phyloP scores from a whole-genome alignment of 2,797 vertebrate species.

The Perodicticus potto region DNA sequence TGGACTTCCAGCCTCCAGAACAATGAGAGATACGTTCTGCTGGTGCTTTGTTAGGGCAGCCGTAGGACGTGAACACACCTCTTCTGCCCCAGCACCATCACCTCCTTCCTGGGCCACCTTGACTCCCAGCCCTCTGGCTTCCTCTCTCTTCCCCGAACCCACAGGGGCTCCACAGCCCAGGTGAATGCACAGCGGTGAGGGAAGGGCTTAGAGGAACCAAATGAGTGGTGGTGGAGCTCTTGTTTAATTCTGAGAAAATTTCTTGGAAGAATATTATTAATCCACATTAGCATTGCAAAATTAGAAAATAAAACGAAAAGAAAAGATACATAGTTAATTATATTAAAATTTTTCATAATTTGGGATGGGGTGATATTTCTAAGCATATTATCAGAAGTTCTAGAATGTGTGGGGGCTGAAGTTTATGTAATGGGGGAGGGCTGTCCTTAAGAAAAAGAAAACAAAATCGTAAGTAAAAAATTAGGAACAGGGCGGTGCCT shows the following conservation, averaged over 20 bases:
- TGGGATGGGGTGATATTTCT: background rate
- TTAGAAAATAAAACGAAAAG: constrained; percentile 4
- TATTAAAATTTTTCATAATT: background rate
- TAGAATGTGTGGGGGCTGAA: background rate
- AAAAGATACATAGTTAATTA: background rate
- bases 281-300: background rate
- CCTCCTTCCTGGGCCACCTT: too few relatives aligned
- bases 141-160: background rate
- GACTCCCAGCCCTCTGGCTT: background rate
- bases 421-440: background rate
- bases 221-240: background rate
- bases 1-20: background rate
- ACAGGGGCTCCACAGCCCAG: background rate
- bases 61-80: fast-evolving
- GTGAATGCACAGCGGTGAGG: background rate
- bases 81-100: too few relatives aligned
- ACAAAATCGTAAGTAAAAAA: background rate
- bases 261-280: background rate
- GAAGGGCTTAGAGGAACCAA: background rate
- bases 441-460: background rate
- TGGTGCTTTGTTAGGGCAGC: background rate
- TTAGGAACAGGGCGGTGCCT: background rate
- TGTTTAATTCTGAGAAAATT: background rate
- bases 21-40: background rate
- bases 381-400: background rate